A percentile compares a stretch with the other conserved stretches of the same genome.
These are phyloP conservation scores for Saturnia japonica DNA, from an alignment of 2,888 invertebrate species.

Conservation along the genomic window DNA sequence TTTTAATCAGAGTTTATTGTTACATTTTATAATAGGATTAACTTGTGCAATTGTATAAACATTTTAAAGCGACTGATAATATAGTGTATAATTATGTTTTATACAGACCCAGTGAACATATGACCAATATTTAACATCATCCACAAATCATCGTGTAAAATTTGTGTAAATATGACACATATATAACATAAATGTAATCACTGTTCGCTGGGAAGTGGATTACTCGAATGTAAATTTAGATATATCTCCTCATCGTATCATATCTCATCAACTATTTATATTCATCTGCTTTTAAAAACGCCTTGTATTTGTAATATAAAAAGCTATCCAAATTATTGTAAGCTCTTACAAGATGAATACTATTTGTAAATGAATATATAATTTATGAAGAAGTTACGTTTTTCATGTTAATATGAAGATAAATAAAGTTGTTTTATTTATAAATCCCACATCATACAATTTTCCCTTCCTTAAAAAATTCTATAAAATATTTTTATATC, in stretches of 20 bases:
- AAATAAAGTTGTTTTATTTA: constrained; percentile 43
- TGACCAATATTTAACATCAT: too few relatives aligned
- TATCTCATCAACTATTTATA: constrained; percentile 21
- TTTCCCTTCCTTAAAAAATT: neutral
- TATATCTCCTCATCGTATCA: constrained; percentile 12
- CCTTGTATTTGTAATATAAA: constrained; percentile 20
- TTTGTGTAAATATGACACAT: too few relatives aligned
- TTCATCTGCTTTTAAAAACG: constrained; percentile 19
- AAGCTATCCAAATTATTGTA: constrained; percentile 18
- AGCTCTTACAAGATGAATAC: constrained; percentile 14
- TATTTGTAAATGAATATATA: constrained; percentile 34
- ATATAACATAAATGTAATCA: too few relatives aligned
- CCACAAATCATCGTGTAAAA: too few relatives aligned
- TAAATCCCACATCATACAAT: neutral
- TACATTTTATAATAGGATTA: neutral
- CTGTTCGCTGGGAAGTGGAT: neutral
- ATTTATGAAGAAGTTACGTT: constrained; percentile 54
- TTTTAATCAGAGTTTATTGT: neutral
- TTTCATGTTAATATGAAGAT: constrained; percentile 57
- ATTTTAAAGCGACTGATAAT: constrained; percentile 44
- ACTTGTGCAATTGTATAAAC: constrained; percentile 23
- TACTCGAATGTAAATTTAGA: constrained; percentile 18
- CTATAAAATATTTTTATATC: too few relatives aligned
- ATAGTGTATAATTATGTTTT: constrained; percentile 22
- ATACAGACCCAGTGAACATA: neutral